These are phyloP conservation scores for Budorcas taxicolor DNA, from an alignment of 2,113 vertebrate species.

Conservation along the genomic window DNA sequence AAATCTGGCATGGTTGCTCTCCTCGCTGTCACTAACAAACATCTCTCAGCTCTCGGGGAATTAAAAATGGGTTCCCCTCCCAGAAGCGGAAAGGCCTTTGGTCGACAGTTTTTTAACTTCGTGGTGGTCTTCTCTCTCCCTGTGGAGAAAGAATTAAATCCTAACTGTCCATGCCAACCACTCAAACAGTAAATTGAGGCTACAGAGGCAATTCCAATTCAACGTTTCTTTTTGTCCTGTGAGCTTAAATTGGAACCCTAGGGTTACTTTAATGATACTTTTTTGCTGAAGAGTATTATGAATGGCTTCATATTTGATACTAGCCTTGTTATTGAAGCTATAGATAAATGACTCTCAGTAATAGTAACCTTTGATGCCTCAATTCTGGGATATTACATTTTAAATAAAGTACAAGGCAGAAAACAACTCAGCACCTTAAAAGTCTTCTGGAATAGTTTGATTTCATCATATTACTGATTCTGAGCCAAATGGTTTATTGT, in stretches of 20 bases:
- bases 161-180: not conserved
- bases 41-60: not conserved
- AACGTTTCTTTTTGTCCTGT: constrained; percentile 10
- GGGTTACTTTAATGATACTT: constrained; percentile 38
- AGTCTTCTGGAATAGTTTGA: constrained; percentile 62
- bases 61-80: not conserved
- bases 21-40: not conserved
- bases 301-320: constrained; percentile 65
- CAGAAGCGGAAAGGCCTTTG: not conserved
- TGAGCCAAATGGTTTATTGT: constrained; percentile 72
- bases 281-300: constrained; percentile 35
- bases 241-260: constrained; percentile 22
- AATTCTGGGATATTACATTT: constrained; percentile 69
- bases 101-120: not conserved
- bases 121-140: not conserved
- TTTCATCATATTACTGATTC: constrained; percentile 72
- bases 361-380: constrained; percentile 50
- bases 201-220: constrained; percentile 12
- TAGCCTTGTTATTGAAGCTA: constrained; percentile 61
- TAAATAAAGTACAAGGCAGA: constrained; percentile 71
- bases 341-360: constrained; percentile 66
- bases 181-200: constrained; percentile 27
- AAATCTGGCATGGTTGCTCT: not conserved
- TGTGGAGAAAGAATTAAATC: constrained; percentile 26
- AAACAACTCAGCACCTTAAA: constrained; percentile 71